Evolutionary conservation across 2,113 vertebrate genomes (phyloP).

Genomic region (Trinectes maculatus): DNA sequence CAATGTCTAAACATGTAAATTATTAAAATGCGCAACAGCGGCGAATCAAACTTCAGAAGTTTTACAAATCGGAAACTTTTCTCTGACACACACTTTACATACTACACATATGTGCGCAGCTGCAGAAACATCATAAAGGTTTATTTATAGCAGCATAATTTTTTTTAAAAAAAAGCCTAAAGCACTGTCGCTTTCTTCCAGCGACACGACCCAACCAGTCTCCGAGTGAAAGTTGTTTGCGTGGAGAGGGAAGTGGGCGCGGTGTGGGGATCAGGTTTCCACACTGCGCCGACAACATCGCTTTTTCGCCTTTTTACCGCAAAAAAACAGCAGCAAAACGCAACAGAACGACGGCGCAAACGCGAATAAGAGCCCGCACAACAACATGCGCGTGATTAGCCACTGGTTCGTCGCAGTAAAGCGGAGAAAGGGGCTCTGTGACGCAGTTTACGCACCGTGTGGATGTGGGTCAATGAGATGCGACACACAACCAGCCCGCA

Average conservation of each 20-base stretch:
- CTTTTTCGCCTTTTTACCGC: not conserved
- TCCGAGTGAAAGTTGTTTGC: constrained; percentile 71
- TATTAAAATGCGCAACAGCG: too few species aligned
- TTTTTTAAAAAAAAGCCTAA: too few species aligned
- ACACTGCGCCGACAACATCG: not conserved
- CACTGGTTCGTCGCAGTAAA: too few species aligned
- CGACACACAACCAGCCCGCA: constrained; percentile 36
- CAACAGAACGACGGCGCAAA: not conserved
- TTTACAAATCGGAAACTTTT: too few species aligned
- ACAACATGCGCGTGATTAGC: too few species aligned
- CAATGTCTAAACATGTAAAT: not conserved
- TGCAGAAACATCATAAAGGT: too few species aligned
- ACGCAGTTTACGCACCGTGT: constrained; percentile 49
- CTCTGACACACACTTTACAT: too few species aligned
- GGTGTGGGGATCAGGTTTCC: constrained; percentile 63
- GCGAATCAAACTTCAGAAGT: too few species aligned
- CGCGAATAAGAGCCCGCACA: too few species aligned
- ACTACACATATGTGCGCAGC: too few species aligned
- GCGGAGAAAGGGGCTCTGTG: constrained; percentile 17
- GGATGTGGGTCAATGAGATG: constrained; percentile 72
- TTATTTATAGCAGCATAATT: too few species aligned
- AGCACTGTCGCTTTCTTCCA: not conserved
- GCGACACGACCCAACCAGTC: not conserved
- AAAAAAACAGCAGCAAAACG: not conserved
- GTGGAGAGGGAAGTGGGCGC: constrained; percentile 67